Percentiles rank a stretch among this genome's conserved stretches.
Conservation (phyloP, 2,888 invertebrate species). For the Patella depressa region DNA sequence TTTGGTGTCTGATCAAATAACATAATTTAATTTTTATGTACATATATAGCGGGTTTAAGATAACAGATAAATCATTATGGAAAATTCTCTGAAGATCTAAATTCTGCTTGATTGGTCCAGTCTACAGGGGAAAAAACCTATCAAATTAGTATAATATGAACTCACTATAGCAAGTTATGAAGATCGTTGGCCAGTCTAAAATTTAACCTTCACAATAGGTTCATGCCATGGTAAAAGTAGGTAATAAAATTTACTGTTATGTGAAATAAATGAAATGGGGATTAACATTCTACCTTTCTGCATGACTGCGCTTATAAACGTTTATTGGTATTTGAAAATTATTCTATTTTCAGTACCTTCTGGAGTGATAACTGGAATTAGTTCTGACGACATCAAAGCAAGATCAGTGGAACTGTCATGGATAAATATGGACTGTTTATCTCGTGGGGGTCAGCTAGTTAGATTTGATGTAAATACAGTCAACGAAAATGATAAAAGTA, state of each 20-base stretch:
- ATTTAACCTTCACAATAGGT: conserved; percentile 20
- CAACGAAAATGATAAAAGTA: background rate
- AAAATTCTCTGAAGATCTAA: too few species aligned
- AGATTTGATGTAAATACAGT: conserved; percentile 38
- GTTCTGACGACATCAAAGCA: conserved; percentile 26
- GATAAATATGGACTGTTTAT: conserved; percentile 46
- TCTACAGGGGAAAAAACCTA: too few species aligned
- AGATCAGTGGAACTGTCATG: conserved; percentile 44
- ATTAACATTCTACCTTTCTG: background rate
- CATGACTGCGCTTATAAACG: background rate
- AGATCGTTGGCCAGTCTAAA: conserved; percentile 27
- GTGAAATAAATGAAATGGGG: conserved; percentile 16
- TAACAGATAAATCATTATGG: too few species aligned
- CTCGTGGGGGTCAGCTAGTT: conserved; percentile 48
- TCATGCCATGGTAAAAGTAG: conserved; percentile 12
- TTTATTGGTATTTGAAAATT: background rate
- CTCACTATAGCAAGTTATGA: background rate
- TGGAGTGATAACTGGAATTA: conserved; percentile 38
- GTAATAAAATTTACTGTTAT: conserved; percentile 16
- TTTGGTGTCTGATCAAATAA: too few species aligned
- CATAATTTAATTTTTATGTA: too few species aligned
- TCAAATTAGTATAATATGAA: too few species aligned
- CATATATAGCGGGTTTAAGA: too few species aligned
- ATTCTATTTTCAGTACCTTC: conserved; percentile 40
- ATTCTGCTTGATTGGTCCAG: too few species aligned